Evolutionary conservation across 1,140 invertebrate species (phyloP).

Genomic region (silkworm (Bombyx mori)): DNA sequence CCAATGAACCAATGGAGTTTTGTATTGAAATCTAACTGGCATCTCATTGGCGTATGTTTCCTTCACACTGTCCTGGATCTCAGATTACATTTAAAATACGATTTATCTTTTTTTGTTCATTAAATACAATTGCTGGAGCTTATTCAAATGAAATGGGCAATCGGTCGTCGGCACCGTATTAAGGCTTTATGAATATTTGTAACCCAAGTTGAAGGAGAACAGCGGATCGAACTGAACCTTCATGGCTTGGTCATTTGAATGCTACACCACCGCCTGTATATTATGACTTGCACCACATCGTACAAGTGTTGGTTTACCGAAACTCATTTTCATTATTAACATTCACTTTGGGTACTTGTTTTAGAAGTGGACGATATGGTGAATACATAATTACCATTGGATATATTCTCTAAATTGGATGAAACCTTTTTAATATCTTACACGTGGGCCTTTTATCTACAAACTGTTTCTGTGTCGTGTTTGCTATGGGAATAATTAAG

Average conservation of each 20-base stretch:
- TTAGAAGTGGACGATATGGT: constrained; percentile 18
- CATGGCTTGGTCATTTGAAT: background rate
- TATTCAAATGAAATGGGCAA: constrained; percentile 36
- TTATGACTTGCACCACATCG: constrained; percentile 7
- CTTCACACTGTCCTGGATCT: constrained; percentile 6
- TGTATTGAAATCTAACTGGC: background rate
- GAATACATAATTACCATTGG: constrained; percentile 27
- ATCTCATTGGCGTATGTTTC: background rate
- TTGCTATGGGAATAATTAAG: constrained; percentile 8
- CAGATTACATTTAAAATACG: background rate
- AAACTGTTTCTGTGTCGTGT: constrained; percentile 4
- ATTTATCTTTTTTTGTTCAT: constrained; percentile 19
- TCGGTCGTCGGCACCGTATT: constrained; percentile 38
- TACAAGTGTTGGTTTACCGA: constrained; percentile 14
- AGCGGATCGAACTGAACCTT: constrained; percentile 1
- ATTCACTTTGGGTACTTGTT: constrained; percentile 22
- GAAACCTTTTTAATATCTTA: constrained; percentile 13
- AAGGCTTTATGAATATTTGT: constrained; percentile 15
- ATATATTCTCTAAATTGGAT: constrained; percentile 21
- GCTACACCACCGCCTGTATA: background rate
- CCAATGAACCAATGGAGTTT: constrained; percentile 4
- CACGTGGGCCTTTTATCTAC: background rate
- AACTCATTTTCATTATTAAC: constrained; percentile 30
- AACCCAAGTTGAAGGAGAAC: background rate
- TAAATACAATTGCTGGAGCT: constrained; percentile 31